Conservation (phyloP, 2,888 invertebrate species). For the Subacronicta megacephala region DNA sequence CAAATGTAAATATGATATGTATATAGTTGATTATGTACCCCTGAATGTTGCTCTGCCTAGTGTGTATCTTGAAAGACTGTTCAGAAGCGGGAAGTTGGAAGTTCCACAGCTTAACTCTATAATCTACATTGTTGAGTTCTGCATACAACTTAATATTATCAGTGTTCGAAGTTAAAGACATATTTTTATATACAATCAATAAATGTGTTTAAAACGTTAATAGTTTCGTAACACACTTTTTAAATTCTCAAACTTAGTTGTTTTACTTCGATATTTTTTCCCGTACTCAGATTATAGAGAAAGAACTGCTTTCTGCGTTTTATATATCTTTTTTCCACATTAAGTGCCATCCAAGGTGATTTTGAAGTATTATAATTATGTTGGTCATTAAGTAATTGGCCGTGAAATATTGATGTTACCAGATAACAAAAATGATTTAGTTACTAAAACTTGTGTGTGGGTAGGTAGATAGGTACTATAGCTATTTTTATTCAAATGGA, state of each 20-base stretch:
- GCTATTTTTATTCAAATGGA: neutral
- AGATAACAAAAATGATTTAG: constrained; percentile 49
- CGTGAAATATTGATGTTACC: constrained; percentile 55
- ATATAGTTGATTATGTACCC: constrained; percentile 60
- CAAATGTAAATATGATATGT: constrained; percentile 68
- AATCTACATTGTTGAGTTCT: constrained; percentile 24
- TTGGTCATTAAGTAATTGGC: constrained; percentile 48
- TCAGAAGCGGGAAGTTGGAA: constrained; percentile 39
- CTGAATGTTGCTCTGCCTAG: constrained; percentile 49
- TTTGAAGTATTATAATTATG: constrained; percentile 50
- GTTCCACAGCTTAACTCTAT: constrained; percentile 37
- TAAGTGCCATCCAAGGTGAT: constrained; percentile 57
- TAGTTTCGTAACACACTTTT: too few relatives aligned
- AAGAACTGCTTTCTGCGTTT: constrained; percentile 25
- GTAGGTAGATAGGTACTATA: constrained; percentile 13
- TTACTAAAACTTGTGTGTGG: constrained; percentile 30
- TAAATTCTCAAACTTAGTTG: too few relatives aligned
- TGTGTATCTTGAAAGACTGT: constrained; percentile 61
- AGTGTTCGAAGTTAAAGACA: constrained; percentile 26
- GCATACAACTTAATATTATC: constrained; percentile 4
- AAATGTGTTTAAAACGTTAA: too few relatives aligned
- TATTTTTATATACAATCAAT: constrained; percentile 31
- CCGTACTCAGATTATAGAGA: constrained; percentile 27
- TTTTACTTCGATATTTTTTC: neutral
- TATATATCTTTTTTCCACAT: constrained; percentile 23